Evolutionary conservation across 2,113 vertebrate species (phyloP).

Genomic region (Oophaga pumilio): DNA sequence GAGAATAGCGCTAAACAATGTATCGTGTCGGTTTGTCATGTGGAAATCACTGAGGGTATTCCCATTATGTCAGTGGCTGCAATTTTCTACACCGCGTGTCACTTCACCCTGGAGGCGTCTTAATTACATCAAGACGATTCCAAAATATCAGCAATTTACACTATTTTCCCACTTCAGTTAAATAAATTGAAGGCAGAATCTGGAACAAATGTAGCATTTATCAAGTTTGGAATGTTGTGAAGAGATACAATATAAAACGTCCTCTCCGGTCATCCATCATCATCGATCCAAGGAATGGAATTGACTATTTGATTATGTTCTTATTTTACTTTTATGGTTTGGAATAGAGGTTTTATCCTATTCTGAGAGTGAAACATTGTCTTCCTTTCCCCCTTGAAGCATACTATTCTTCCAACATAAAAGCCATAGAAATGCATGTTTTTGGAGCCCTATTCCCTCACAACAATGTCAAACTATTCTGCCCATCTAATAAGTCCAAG

Average conservation of each 20-base stretch:
- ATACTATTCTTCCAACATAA: neutral
- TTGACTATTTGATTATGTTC: neutral
- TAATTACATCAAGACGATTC: slow-evolving; percentile 47
- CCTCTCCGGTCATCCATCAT: neutral
- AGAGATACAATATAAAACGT: slow-evolving; percentile 22
- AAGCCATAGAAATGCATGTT: neutral
- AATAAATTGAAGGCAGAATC: neutral
- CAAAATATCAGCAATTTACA: slow-evolving; percentile 38
- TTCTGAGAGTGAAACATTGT: neutral
- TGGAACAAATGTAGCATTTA: neutral
- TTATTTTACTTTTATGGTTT: neutral
- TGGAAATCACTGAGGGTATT: slow-evolving; percentile 54
- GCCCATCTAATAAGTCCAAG: no score
- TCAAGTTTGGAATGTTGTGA: neutral
- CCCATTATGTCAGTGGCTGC: slow-evolving; percentile 31
- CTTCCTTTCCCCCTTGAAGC: neutral
- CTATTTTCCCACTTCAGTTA: slow-evolving; percentile 19
- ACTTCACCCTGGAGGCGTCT: slow-evolving; percentile 25
- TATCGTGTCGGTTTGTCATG: slow-evolving; percentile 43
- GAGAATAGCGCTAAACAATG: slow-evolving; percentile 6
- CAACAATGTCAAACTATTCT: no score
- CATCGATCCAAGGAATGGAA: neutral
- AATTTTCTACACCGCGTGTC: slow-evolving; percentile 49
- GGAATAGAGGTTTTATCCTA: neutral
- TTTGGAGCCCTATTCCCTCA: no score